Evolutionary conservation across 1,140 invertebrate species (phyloP).

Genomic region (Leptonema lineaticorne): DNA sequence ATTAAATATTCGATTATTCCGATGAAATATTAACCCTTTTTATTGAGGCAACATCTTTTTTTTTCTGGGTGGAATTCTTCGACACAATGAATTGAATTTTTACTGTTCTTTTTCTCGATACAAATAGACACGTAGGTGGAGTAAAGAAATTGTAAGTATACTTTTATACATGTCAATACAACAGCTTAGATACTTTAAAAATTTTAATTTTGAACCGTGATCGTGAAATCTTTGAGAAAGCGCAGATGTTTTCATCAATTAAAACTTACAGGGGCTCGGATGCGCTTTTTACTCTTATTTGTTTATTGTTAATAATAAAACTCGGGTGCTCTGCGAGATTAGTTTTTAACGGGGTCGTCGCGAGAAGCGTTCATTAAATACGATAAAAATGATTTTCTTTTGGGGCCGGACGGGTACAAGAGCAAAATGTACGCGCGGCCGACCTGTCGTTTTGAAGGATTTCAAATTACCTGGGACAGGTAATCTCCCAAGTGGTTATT

Average conservation of each 20-base stretch:
- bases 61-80: constrained; percentile 1
- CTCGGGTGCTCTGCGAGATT: constrained; percentile 4
- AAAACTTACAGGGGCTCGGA: not conserved
- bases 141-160: too few species aligned
- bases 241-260: constrained; percentile 6
- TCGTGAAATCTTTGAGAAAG: not conserved
- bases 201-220: not conserved
- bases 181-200: too few species aligned
- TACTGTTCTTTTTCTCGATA: too few species aligned
- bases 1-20: constrained; percentile 19
- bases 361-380: constrained; percentile 18
- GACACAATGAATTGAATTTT: not conserved
- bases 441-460: constrained; percentile 36
- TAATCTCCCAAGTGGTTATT: constrained; percentile 39
- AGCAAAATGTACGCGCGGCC: constrained; percentile 19
- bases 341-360: constrained; percentile 6
- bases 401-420: not conserved
- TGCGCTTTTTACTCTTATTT: not conserved
- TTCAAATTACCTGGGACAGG: constrained; percentile 39
- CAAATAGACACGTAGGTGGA: too few species aligned
- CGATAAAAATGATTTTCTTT: constrained; percentile 23
- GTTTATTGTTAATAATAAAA: not conserved
- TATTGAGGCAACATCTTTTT: constrained; percentile 13
- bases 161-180: too few species aligned
- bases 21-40: constrained; percentile 18